Conservation (phyloP, 2,797 vertebrate genomes). For the Phoeniculus purpureus region DNA sequence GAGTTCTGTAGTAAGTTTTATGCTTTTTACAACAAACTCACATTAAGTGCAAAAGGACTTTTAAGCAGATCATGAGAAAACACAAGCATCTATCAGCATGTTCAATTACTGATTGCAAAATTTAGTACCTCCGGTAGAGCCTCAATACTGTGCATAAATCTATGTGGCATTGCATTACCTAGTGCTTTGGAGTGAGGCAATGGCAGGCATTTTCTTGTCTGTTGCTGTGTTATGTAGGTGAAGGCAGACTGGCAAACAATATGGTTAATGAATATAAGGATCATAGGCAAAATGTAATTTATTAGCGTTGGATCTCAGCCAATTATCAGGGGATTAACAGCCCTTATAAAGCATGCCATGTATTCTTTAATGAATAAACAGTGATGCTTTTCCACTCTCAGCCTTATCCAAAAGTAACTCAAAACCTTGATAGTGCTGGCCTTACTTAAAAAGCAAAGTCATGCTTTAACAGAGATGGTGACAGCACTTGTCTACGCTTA, state of each 20-base stretch:
- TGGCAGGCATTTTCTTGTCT: background rate
- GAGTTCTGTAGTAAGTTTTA: background rate
- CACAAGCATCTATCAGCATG: background rate
- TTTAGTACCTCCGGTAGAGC: background rate
- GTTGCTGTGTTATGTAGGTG: background rate
- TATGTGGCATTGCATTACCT: background rate
- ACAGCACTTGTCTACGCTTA: background rate
- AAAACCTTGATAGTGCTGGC: background rate
- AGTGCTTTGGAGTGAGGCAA: background rate
- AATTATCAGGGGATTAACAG: background rate
- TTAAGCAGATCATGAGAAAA: background rate
- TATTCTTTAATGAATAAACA: background rate
- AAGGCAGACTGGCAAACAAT: background rate
- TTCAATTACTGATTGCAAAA: background rate
- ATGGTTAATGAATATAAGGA: background rate
- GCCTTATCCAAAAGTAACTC: background rate
- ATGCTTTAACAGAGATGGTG: background rate
- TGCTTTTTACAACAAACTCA: background rate
- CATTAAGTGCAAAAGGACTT: background rate
- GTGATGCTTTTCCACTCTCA: background rate
- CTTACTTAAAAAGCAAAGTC: background rate
- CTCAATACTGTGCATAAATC: background rate
- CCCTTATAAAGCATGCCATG: background rate
- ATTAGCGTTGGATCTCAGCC: background rate
- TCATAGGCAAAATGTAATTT: background rate